Base-by-base conservation (phyloP, 2,113 vertebrate genomes). In the Leucosticte australis region DNA sequence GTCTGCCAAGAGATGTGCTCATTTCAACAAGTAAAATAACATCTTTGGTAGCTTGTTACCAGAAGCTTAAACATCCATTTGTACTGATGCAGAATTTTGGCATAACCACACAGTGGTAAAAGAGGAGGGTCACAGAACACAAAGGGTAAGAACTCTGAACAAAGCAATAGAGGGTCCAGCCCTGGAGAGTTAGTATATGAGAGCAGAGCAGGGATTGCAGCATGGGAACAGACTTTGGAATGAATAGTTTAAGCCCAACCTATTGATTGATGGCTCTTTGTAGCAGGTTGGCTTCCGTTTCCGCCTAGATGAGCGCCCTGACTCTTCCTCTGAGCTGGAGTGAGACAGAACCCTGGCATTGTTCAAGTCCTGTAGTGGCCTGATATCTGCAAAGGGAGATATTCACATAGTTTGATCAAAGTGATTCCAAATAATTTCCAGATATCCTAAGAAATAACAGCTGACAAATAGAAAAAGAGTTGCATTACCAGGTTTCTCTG, bases 361-460 rank as follows among this genome's bases (percentile, higher is more conserved):
- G 60, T 94, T 97, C 85, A 96, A 24, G 57, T 98, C 96, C 70
- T 70, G 92, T 10, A 98, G 87, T 11, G 92, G 91, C 52, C 50
- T 96, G 31, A 11, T 57, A 33, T 46, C 97, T 98, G 87, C 74
- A 91, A 89, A 92, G 42, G 33, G 27, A 94, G 20, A 88, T 23
- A 56, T 46, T 52, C 41, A 64, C 28, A 37, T 8, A 10, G 69
- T 30, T 68, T 82, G 30, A 78, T 69, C 73, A 44, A 52, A 64
- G 49, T 5, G 11, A 77, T 88, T 62, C 46, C 44, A 76, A n/a
- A 33, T 52, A 0, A 53, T 56, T 79, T 78, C 35, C 39, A 63
- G 14, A 60, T 52, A 75, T 6, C 59, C 15, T 70, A 74, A 80
- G 42, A 96, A 75, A 74, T 27, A 79, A 31, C 6, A 86, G 52